Base-by-base conservation (phyloP, 1,140 invertebrate species). In the Diorhabda sublineata region DNA sequence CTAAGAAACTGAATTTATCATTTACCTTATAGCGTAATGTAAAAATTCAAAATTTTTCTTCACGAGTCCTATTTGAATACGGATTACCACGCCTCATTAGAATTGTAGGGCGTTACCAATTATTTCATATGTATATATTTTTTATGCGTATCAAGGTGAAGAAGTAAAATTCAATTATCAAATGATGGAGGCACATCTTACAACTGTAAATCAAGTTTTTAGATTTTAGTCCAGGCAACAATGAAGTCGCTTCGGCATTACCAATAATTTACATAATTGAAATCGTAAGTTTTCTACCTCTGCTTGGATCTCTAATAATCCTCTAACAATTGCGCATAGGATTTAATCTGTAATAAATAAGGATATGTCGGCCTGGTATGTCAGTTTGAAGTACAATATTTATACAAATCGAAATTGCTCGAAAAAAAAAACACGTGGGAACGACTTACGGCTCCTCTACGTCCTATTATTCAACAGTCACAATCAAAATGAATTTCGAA, bases 251-350 rank as follows among this genome's bases (percentile, higher is more conserved):
- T 42, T 63, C 11, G 43, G 43, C 9, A 42, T 63, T 63, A 63
- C 26, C 41, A 63, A 43, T 45, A 42, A 63, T 63, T 63, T 63
- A 63, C 61, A 63, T 63, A 63, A 63, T 63, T 63, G 61, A 43
- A 63, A 42, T 2, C 43, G 2, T 45, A 43, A 63, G 11, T 45
- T 8, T 63, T 42, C 61, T 43, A 45, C 61, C 61, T 43, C 61
- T 60, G 26, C 26, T 43, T 60, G 47, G 6, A 52, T 6, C 26
- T 26, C 47, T 52, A 52, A 52, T 52, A 52, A 52, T 52, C 47
- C 47, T 52, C n/a, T 52, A 52, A 52, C 47, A 52, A 52, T 52
- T n/a, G 47, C n/a, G n/a, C 47, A 52, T 52, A 52, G 47, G 47
- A 8, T 52, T 52, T 52, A 52, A 52, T 52, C 47, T 52, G 47